phyloP scores from a whole-genome alignment of 2,113 vertebrate species.

The Tursiops truncatus region DNA sequence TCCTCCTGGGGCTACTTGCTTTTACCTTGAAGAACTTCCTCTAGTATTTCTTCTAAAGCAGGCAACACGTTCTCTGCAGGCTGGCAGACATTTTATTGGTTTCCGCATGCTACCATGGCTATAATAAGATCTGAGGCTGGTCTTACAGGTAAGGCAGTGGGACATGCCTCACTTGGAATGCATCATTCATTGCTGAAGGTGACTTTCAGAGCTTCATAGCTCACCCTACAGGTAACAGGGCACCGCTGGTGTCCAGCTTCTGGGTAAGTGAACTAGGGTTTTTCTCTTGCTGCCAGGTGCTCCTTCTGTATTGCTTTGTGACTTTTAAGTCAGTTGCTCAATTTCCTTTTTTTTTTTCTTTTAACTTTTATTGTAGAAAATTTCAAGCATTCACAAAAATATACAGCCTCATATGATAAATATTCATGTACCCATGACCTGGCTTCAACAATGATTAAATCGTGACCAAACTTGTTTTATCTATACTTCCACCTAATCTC shows the following conservation, averaged over 20 bases:
- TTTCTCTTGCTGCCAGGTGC: background rate
- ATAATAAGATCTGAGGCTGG: background rate
- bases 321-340: background rate
- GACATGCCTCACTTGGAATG: background rate
- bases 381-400: background rate
- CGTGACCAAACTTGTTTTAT: background rate
- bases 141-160: background rate
- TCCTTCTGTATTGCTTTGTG: background rate
- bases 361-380: background rate
- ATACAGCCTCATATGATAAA: background rate
- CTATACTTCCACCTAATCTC: background rate
- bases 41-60: background rate
- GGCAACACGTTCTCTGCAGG: background rate
- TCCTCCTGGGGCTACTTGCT: background rate
- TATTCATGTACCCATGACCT: background rate
- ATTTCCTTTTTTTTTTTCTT: slow-evolving; percentile 5
- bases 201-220: background rate
- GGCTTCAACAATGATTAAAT: background rate
- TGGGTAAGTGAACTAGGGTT: background rate
- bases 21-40: background rate
- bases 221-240: background rate
- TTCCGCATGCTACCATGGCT: background rate
- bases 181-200: background rate
- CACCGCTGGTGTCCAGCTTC: background rate
- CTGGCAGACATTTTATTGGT: slow-evolving; percentile 49